Evolutionary conservation across 2,888 invertebrate species (phyloP).

Genomic region (Antitype chi): DNA sequence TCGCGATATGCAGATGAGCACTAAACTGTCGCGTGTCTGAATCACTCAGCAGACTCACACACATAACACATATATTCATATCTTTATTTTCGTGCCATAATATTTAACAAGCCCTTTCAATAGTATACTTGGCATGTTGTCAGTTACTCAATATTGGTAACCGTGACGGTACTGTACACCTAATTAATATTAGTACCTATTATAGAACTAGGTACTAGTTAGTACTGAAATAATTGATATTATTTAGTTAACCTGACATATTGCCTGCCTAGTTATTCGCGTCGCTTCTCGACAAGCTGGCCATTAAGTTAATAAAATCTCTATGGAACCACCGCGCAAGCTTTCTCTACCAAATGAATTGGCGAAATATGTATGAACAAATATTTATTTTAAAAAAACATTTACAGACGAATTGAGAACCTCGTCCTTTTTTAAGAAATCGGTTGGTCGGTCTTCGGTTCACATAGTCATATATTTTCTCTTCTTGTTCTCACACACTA

Average conservation of each 20-base stretch:
- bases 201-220: background rate
- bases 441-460: background rate
- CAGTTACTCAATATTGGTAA: background rate
- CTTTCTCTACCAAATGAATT: background rate
- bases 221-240: background rate
- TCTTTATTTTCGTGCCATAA: background rate
- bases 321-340: background rate
- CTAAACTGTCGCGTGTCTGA: constrained; percentile 1
- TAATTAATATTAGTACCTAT: background rate
- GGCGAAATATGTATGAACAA: background rate
- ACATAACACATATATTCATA: background rate
- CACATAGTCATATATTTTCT: no score
- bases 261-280: background rate
- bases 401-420: background rate
- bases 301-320: background rate
- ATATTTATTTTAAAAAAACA: background rate
- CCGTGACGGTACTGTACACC: no score
- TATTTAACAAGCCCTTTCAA: background rate
- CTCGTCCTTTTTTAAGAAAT: background rate
- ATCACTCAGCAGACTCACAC: constrained; percentile 14
- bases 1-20: constrained; percentile 69
- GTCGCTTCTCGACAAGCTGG: background rate
- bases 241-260: background rate
- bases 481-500: no score
- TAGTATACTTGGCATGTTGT: background rate